Evolutionary conservation across 2,797 vertebrate species (phyloP).

Genomic region (Cyclura pinguis): DNA sequence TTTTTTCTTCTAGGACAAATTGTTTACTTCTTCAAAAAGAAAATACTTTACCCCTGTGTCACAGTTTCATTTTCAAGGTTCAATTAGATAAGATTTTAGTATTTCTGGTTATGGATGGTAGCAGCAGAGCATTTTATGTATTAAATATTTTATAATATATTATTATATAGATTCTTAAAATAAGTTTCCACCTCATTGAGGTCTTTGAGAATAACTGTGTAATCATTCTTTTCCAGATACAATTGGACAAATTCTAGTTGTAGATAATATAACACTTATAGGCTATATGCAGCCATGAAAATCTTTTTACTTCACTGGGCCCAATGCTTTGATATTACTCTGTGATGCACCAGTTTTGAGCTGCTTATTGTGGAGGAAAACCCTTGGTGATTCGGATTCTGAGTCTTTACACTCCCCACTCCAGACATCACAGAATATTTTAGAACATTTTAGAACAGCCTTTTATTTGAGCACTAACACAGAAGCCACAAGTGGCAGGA

Average conservation of each 20-base stretch:
- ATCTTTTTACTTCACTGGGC: too few relatives aligned
- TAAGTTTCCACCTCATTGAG: too few relatives aligned
- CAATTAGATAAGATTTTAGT: neutral
- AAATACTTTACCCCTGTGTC: neutral
- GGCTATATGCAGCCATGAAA: neutral
- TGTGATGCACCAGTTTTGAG: neutral
- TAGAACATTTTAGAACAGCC: neutral
- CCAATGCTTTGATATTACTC: neutral
- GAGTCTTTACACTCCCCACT: neutral
- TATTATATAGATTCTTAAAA: too few relatives aligned
- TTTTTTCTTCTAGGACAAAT: neutral
- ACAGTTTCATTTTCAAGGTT: slow-evolving; percentile 27
- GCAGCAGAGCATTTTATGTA: too few relatives aligned
- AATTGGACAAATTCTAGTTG: neutral
- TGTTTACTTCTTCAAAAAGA: slow-evolving; percentile 31
- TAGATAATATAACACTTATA: neutral
- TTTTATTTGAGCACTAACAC: neutral
- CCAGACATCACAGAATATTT: neutral
- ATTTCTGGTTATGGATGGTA: neutral
- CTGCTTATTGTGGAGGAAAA: neutral
- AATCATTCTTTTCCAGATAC: neutral
- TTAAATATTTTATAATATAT: too few relatives aligned
- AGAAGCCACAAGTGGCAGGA: too few relatives aligned
- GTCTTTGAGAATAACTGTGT: neutral
- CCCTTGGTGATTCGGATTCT: neutral